A percentile compares a stretch with the other conserved stretches of the same genome.
Conservation (phyloP, 2,113 vertebrate genomes). For the Nettapus auritus region DNA sequence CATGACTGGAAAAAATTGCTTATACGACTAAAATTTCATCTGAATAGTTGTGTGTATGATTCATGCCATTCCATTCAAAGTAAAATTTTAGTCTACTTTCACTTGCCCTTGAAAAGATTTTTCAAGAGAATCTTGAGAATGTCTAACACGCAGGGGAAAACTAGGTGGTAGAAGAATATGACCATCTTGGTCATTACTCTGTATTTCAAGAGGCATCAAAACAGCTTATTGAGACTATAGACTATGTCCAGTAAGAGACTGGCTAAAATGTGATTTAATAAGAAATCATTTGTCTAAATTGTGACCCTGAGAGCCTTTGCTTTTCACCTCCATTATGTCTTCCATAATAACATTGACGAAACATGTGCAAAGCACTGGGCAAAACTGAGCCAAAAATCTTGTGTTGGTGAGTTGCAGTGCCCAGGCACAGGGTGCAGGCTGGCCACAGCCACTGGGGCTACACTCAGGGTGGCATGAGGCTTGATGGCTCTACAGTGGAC, state of each 20-base stretch:
- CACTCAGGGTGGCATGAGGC: neutral
- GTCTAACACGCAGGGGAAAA: neutral
- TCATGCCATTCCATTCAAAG: slow-evolving; percentile 18
- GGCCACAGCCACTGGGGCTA: neutral
- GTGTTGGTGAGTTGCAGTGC: accelerated
- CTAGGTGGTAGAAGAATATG: neutral
- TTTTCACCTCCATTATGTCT: neutral
- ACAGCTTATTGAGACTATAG: neutral
- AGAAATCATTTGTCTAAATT: neutral
- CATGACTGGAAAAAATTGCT: slow-evolving; percentile 8
- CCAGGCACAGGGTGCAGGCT: accelerated
- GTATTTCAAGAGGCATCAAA: neutral
- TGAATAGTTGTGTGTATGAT: slow-evolving; percentile 15
- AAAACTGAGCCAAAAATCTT: neutral
- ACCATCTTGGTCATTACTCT: neutral
- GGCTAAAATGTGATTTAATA: neutral
- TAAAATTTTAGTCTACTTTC: slow-evolving; percentile 36
- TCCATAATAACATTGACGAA: neutral
- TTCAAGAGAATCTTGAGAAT: slow-evolving; percentile 1
- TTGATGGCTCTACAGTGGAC: neutral
- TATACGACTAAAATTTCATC: slow-evolving; percentile 16
- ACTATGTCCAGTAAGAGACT: neutral
- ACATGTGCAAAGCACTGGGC: neutral
- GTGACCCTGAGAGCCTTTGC: neutral
- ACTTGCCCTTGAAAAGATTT: slow-evolving; percentile 31